Evolutionary conservation across 2,113 vertebrate species (phyloP).

Genomic region (Onychostoma macrolepis): DNA sequence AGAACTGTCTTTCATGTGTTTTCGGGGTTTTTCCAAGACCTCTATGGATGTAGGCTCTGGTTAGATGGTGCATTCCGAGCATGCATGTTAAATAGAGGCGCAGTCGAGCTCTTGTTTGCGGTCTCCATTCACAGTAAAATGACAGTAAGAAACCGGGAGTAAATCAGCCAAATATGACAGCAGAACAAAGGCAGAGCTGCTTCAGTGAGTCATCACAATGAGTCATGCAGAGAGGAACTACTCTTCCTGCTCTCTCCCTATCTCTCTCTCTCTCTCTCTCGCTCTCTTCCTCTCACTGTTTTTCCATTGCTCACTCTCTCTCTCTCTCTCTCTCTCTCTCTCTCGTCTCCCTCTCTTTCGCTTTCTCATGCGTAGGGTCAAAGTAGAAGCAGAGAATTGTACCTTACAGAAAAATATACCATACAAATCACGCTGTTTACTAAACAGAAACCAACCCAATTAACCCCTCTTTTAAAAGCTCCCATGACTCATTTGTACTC

Average conservation of each 20-base stretch:
- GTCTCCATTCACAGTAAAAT: conserved; percentile 45
- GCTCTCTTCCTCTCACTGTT: conserved; percentile 40
- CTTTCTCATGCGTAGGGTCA: neutral
- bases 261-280: conserved; percentile 49
- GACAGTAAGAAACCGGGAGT: conserved; percentile 59
- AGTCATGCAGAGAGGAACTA: conserved; percentile 73
- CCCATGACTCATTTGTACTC: conserved; percentile 28
- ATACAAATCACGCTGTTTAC: conserved; percentile 22
- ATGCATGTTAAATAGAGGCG: conserved; percentile 18
- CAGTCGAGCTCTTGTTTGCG: conserved; percentile 33
- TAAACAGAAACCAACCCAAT: conserved; percentile 34
- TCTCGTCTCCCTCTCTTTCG: neutral
- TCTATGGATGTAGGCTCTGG: neutral
- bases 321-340: neutral
- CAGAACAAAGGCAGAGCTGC: conserved; percentile 74
- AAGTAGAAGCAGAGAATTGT: neutral
- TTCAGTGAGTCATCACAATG: conserved; percentile 78
- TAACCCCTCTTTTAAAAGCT: conserved; percentile 22
- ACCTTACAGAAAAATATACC: conserved; percentile 24
- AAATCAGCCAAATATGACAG: conserved; percentile 74
- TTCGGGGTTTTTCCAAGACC: neutral
- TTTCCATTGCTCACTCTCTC: neutral
- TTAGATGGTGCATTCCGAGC: conserved; percentile 12
- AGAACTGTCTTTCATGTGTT: neutral
- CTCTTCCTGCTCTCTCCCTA: conserved; percentile 65